Evolutionary conservation across 2,113 vertebrate species (phyloP), one percentile per base, ranked within the genome.

Genomic region (Rafetus swinhoei): DNA sequence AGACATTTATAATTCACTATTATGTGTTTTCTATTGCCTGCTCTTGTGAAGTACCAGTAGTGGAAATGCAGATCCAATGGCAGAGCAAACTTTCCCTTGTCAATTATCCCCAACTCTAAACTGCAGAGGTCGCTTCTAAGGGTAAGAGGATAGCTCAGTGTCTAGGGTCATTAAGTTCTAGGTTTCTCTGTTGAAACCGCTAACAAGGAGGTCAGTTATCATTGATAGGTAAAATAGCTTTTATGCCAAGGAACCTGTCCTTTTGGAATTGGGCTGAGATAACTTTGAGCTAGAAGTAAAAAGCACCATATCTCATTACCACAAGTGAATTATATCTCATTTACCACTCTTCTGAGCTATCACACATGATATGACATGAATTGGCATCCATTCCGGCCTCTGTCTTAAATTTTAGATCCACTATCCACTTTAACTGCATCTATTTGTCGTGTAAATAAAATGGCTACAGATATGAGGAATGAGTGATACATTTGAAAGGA

Each of bases 81-180:
- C 82, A 52, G 53, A 86, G 9, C 7, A 81, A 10, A 16, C 39
- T 85, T 88, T 45, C 77, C 87, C 82, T 24, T 95, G 80, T 86
- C 85, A 59, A 81, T 52, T 89, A 88, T 21, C 21, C 89, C 54
- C 21, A 84, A 88, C 65, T 69, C 82, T 32, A 5, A 35, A 56
- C 53, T 57, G 79, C 9, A 7, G 79, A 27, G n/a, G 45, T 82
- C 95, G 54, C 69, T 95, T 39, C 84, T 85, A 90, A 89, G 50
- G 88, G 87, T 19, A 83, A 95, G 93, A 95, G 93, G 90, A 77
- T 91, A 95, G 57, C 83, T 72, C 27, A 50, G 55, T 90, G 92
- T 93, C 94, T 62, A 84, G 29, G 95, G 82, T 90, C 9, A 79
- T 81, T 97, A 97, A 96, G 92, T 93, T 72, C 90, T 96, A 86